Base-by-base conservation (phyloP, 2,113 vertebrate genomes). In the Clupea harengus region DNA sequence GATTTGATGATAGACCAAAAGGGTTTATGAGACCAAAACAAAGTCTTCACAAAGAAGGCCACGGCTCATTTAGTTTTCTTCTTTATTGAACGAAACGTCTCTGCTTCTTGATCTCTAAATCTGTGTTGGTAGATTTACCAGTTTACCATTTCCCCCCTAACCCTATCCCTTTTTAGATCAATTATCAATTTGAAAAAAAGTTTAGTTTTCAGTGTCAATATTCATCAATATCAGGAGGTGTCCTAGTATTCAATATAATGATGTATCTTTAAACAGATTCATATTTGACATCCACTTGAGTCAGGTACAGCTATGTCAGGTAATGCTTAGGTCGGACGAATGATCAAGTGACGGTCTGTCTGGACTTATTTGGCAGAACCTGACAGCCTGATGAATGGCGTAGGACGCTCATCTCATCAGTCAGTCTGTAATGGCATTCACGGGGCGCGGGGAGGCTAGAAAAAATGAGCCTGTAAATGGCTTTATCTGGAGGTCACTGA, bases 401-500 rank as follows among this genome's bases (percentile, higher is more conserved):
- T 17, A 39, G 72, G 32, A 78, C 72, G 3, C 1, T 1, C 25
- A 10, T 3, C 72, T 44, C 72, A 78, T 78, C 72, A 78, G 72
- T 78, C 47, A 49, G 32, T 50, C 17, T 54, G 60, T 88, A 91
- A 89, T 15, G 72, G 85, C 89, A 82, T 90, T 92, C 90, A 87
- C 86, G 85, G 85, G 88, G 92, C 92, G 89, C 88, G 88, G 88
- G 87, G 89, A 85, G 88, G 39, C 39, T 39, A 39, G 39, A 39
- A 89, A 88, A 91, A 90, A 93, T 28, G 32, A 72, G 90, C 78
- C 86, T 92, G 88, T 89, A 89, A 92, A 93, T 92, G 90, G 90
- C 92, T 92, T 93, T 92, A 92, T 92, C 91, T 90, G 83, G 92
- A 95, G 95, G 95, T 95, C 94, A 93, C 91, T 91, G 89, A 88